Conservation (phyloP, 2,113 vertebrate species). For the Chaetura pelagica region DNA sequence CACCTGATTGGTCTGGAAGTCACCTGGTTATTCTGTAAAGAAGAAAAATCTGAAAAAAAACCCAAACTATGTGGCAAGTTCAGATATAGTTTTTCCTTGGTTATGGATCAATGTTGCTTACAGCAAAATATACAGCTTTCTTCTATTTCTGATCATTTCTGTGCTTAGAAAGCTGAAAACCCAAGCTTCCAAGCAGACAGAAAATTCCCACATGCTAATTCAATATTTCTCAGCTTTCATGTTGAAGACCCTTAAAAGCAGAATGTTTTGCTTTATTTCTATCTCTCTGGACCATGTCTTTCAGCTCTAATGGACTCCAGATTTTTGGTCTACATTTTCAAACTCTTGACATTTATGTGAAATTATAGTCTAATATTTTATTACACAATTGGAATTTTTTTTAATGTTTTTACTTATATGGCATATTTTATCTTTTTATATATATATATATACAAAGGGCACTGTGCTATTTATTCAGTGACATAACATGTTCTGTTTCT, state of each 20-base stretch:
- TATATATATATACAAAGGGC: not conserved
- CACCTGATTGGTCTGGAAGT: too few relatives aligned
- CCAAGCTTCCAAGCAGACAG: not conserved
- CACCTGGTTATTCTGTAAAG: too few relatives aligned
- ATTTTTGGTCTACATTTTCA: not conserved
- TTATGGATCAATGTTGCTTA: not conserved
- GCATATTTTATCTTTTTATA: not conserved
- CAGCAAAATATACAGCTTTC: not conserved
- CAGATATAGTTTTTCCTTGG: not conserved
- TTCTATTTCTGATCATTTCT: constrained; percentile 9
- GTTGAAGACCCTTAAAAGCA: not conserved
- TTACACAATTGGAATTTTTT: not conserved
- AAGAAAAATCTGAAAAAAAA: not conserved
- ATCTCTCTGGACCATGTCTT: not conserved
- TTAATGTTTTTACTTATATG: not conserved
- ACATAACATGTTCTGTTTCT: not conserved
- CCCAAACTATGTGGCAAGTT: not conserved
- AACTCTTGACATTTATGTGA: not conserved
- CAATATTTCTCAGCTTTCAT: not conserved
- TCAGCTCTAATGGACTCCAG: not conserved
- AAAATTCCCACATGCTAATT: constrained; percentile 37
- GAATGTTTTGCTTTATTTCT: not conserved
- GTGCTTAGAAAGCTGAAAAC: not conserved
- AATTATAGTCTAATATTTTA: not conserved
- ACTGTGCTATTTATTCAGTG: not conserved